A percentile compares a stretch with the other conserved stretches of the same genome.
phyloP scores from a whole-genome alignment of 2,113 vertebrate species.

The Rhinolophus sinicus region DNA sequence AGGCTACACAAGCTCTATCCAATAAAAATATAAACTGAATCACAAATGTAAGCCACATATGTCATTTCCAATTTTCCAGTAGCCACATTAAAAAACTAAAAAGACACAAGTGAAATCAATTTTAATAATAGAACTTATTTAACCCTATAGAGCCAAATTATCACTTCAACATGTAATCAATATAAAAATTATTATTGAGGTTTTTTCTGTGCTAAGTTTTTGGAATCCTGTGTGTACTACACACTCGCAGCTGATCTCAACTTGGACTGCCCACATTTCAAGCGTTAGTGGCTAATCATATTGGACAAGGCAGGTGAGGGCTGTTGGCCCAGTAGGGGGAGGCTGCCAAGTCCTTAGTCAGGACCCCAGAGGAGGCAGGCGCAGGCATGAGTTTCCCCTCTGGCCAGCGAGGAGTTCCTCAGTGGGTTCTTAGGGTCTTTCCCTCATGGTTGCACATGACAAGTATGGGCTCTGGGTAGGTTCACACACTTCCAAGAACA shows the following conservation, averaged over 20 bases:
- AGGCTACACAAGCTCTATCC: not conserved
- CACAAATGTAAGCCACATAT: not conserved
- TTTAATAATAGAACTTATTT: too few species aligned
- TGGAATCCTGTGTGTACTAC: not conserved
- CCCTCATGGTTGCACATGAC: not conserved
- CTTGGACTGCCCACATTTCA: too few species aligned
- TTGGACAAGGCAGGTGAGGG: not conserved
- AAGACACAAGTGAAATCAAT: too few species aligned
- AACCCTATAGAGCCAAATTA: too few species aligned
- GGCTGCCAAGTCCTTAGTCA: accelerated
- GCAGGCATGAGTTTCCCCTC: not conserved
- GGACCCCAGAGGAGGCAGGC: not conserved
- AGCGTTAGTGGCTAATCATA: accelerated
- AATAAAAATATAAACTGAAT: not conserved
- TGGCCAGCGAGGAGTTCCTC: not conserved
- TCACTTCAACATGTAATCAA: too few species aligned
- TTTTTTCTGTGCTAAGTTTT: not conserved
- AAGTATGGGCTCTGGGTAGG: not conserved
- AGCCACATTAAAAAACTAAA: not conserved
- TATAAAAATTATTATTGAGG: too few species aligned
- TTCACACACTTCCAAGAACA: not conserved
- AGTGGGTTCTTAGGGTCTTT: not conserved
- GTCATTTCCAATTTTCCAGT: not conserved
- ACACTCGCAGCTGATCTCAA: not conserved
- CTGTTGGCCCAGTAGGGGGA: too few species aligned